Percentiles rank a stretch among this genome's conserved stretches.
These are phyloP conservation scores for Notodonta ziczac DNA, from an alignment of 2,888 invertebrate genomes.

Conservation along the genomic window DNA sequence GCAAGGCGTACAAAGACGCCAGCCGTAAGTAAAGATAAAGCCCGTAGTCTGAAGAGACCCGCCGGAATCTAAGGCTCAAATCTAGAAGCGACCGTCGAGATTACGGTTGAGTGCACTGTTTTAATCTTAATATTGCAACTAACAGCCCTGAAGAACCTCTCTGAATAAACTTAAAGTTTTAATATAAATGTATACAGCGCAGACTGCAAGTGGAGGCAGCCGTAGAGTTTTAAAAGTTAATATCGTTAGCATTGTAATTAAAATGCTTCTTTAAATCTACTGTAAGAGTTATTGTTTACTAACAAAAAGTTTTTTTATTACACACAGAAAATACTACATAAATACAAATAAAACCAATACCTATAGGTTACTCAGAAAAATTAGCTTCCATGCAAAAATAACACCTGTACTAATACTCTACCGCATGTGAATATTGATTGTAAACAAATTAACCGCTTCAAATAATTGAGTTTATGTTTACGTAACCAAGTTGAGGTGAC, in stretches of 20 bases:
- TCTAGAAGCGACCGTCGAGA: slow-evolving; percentile 28
- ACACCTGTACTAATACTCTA: background rate
- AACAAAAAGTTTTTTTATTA: background rate
- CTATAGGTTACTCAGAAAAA: too few relatives aligned
- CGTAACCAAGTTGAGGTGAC: background rate
- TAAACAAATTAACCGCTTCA: background rate
- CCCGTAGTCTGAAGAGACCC: slow-evolving; percentile 28
- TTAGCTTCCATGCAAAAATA: background rate
- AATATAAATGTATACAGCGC: slow-evolving; percentile 3
- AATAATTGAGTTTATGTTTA: background rate
- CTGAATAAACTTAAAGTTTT: slow-evolving; percentile 2
- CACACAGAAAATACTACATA: background rate
- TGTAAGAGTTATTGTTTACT: slow-evolving; percentile 14
- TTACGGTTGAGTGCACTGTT: slow-evolving; percentile 17
- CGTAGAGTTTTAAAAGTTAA: slow-evolving; percentile 8
- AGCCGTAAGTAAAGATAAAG: slow-evolving; percentile 36
- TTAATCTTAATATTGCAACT: slow-evolving; percentile 18
- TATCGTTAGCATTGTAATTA: slow-evolving; percentile 17
- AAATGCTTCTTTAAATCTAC: slow-evolving; percentile 12
- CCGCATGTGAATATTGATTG: background rate
- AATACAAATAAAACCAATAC: too few relatives aligned
- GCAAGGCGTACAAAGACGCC: slow-evolving; percentile 35
- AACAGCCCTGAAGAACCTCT: background rate
- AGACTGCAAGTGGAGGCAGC: background rate
- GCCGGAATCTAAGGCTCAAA: slow-evolving; percentile 26